Percentiles rank a stretch among this genome's conserved stretches.
phyloP scores from a whole-genome alignment of 2,797 vertebrate genomes.

The Acrossocheilus wenchowensis region DNA sequence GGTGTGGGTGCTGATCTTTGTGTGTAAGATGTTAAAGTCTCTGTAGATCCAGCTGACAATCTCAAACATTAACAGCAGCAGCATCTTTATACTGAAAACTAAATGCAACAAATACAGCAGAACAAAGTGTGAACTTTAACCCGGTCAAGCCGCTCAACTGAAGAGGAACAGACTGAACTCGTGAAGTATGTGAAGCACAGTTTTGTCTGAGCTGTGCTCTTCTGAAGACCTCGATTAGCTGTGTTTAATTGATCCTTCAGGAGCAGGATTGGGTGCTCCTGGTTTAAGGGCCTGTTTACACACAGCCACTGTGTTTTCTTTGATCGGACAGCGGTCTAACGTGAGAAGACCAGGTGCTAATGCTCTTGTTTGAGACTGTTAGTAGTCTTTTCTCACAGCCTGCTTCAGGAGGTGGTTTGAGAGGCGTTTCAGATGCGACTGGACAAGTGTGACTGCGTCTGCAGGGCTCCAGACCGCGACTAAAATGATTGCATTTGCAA shows the following conservation, averaged over 20 bases:
- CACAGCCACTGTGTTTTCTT: background rate
- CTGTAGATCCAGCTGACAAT: no score
- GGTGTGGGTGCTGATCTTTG: no score
- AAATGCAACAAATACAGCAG: background rate
- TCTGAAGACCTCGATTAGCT: background rate
- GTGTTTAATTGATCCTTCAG: background rate
- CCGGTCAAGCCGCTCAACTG: background rate
- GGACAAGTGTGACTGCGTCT: background rate
- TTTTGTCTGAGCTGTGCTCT: background rate
- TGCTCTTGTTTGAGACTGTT: background rate
- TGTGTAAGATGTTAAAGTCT: no score
- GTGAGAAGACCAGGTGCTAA: background rate
- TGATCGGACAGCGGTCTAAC: background rate
- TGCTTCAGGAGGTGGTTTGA: background rate
- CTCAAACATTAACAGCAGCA: no score
- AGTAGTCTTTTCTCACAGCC: background rate
- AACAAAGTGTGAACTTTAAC: background rate
- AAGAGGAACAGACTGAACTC: background rate
- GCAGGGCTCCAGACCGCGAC: no score
- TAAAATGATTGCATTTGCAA: no score
- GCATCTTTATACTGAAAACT: no score
- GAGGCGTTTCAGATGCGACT: no score
- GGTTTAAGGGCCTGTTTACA: background rate
- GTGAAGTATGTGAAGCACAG: no score
- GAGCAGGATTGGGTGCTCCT: background rate